These are phyloP conservation scores for Cyanistes caeruleus DNA, from an alignment of 2,113 vertebrate genomes.

Conservation along the genomic window DNA sequence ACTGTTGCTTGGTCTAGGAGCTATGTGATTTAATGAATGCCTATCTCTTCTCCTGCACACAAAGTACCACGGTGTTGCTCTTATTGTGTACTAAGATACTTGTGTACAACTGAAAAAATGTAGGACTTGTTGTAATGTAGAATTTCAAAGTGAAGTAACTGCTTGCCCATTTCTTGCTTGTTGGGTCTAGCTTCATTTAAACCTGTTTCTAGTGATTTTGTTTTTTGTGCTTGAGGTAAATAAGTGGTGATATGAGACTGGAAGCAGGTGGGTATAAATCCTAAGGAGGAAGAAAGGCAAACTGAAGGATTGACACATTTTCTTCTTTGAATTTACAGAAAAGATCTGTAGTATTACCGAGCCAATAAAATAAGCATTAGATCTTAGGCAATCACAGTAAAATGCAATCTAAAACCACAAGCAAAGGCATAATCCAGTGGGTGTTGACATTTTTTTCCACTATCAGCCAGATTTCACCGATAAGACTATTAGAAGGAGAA, in stretches of 20 bases:
- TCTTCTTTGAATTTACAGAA: conserved; percentile 21
- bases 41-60: neutral
- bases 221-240: conserved; percentile 10
- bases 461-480: neutral
- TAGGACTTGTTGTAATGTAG: neutral
- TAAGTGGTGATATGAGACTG: neutral
- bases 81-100: neutral
- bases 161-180: conserved; percentile 27
- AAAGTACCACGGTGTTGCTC: neutral
- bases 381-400: neutral
- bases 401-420: conserved; percentile 6
- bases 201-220: neutral
- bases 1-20: neutral
- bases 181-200: conserved; percentile 13
- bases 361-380: conserved; percentile 29
- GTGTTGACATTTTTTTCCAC: conserved; percentile 21
- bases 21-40: neutral
- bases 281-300: neutral
- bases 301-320: neutral
- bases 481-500: conserved; percentile 14
- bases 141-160: neutral
- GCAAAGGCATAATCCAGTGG: neutral
- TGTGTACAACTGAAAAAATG: neutral
- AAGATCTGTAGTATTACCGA: neutral
- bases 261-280: neutral